Evolutionary conservation across 2,797 vertebrate species (phyloP), one percentile per base, ranked within the genome.

Genomic region (Peromyscus nudipes): DNA sequence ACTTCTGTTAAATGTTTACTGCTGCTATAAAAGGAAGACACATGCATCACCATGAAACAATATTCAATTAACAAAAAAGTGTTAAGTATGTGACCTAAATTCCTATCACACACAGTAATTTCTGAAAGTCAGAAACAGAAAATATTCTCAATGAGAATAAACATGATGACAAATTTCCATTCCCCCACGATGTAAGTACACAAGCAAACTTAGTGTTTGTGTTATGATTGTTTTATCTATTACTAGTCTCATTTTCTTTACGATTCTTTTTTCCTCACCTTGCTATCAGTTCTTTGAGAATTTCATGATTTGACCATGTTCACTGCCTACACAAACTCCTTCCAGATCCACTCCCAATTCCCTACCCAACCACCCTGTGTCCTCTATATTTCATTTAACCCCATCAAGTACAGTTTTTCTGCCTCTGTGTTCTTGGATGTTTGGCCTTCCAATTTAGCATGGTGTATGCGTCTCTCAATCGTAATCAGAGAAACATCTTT

Each of bases 71-170:
- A 60, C 16, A 6, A 49, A 73, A n/a, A 16, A 4, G 52, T 88
- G 76, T 88, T 60, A 94, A 93, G 40, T 37, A 37, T 0, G 49
- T 57, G 29, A 71, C 25, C 55, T 60, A 91, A 89, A 60, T 14
- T 6, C 19, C 3, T 43, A 69, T 75, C 65, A 55, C n/a, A 21
- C 2, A 37, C 34, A 57, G 71, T 76, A 86, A 93, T 34, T 19
- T 93, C 25, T 93, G 17, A 85, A 94, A 92, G 65, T 11, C 25
- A 90, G 57, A 81, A 88, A 43, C 0, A 92, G 12, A 49, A 79
- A 21, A 85, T 62, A 31, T 94, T 92, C 65, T 89, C 25, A 69
- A 17, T 43, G 12, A 83, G 2, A 69, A 34, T 88, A 19, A 88
- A 6, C 23, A 67, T 49, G 2, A 4, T 71, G 27, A 64, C 1